Base-by-base conservation (phyloP, 2,113 vertebrate species). In the Chloropsis cyanopogon region DNA sequence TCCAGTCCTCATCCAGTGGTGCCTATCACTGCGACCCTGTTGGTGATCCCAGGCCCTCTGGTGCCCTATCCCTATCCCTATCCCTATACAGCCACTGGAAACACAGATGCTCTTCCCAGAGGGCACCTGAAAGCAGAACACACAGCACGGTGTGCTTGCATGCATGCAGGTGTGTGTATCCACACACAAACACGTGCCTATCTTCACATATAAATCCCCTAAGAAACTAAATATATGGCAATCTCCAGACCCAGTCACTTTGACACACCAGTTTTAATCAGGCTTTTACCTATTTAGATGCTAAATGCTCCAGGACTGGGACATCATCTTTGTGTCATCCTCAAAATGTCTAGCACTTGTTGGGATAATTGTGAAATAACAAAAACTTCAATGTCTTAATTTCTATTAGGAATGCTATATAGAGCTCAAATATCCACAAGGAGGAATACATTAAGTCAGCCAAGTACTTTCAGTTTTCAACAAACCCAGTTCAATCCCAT, bases 141-240 rank as follows among this genome's bases (percentile, higher is more conserved):
- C 8, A 9, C 7, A 2, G 26, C 9, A 54, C 1, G 0, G 1
- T 50, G 37, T 42, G 24, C 50, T 71, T 22, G 25, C 0, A 1
- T 41, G 37, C 26, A 2, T 31, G 28, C 31, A 41, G 16, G 10
- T 31, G 20, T 46, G 15, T 50, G 42, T 25, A 52, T 22, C 19
- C 3, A 1, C 35, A 76, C 66, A 79, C 14, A 41, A 28, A 70
- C 22, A 44, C 0, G 0, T 16, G 11, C 31, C 20, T 53, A 12
- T 31, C 49, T 75, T 75, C 53, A 50, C 44, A 24, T 3, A 47
- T 19, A 86, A 70, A 82, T 52, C 44, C 47, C 44, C 2, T 3
- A 39, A 54, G 71, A 78, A 86, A 81, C 25, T 19, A 47, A 73
- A 82, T 9, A 26, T 6, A 63, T 8, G 16, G 23, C 42, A 29